These are phyloP conservation scores for Oryzias melastigma DNA, from an alignment of 2,113 vertebrate genomes.

Conservation along the genomic window DNA sequence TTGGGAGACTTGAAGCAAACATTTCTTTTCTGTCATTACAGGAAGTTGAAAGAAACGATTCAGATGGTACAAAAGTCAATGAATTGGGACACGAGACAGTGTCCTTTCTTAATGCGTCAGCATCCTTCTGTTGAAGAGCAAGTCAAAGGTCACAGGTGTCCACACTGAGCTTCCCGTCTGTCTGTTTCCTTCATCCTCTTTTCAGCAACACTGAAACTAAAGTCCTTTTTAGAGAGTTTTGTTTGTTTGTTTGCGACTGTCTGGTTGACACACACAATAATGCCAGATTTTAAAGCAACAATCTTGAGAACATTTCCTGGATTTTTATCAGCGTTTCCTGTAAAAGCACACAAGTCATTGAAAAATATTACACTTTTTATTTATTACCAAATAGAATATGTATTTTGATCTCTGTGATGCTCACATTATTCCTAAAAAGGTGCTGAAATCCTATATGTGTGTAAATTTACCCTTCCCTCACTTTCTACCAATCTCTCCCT, in stretches of 20 bases:
- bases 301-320: background rate
- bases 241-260: background rate
- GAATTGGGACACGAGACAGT: conserved; percentile 21
- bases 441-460: conserved; percentile 12
- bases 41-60: too few relatives aligned
- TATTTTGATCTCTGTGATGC: conserved; percentile 4
- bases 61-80: background rate
- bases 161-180: conserved; percentile 68
- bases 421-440: conserved; percentile 7
- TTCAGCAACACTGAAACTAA: conserved; percentile 44
- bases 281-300: background rate
- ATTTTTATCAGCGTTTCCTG: background rate
- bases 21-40: too few relatives aligned
- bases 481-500: conserved; percentile 47
- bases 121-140: conserved; percentile 71
- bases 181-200: conserved; percentile 65
- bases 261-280: background rate
- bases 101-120: conserved; percentile 57
- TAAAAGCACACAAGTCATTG: background rate
- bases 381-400: background rate
- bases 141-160: conserved; percentile 77
- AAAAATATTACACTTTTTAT: background rate
- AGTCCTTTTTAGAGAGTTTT: background rate
- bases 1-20: too few relatives aligned
- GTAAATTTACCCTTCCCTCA: conserved; percentile 36